These are phyloP conservation scores for Acheta domesticus DNA, from an alignment of 2,888 invertebrate genomes.

Conservation along the genomic window DNA sequence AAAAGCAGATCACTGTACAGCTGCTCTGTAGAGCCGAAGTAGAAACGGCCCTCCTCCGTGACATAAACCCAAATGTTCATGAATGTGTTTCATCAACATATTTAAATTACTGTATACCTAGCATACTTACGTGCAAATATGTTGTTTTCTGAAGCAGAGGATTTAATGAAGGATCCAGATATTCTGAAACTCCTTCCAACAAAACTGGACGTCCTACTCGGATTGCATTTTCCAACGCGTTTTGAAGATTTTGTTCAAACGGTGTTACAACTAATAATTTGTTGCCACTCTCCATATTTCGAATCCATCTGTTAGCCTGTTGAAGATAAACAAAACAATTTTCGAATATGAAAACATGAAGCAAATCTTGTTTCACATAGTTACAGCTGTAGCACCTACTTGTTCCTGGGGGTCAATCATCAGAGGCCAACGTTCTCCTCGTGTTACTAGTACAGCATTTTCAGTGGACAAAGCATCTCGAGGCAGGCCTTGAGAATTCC, in stretches of 20 bases:
- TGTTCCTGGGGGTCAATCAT: slow-evolving; percentile 96
- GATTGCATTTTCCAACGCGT: slow-evolving; percentile 76
- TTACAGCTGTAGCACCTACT: slow-evolving; percentile 47
- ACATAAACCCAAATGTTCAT: too few species aligned
- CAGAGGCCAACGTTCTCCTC: slow-evolving; percentile 79
- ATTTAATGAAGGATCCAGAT: slow-evolving; percentile 79
- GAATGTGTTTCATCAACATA: too few species aligned
- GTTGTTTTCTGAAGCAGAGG: slow-evolving; percentile 80
- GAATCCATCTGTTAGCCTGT: slow-evolving; percentile 87
- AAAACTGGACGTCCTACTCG: slow-evolving; percentile 81
- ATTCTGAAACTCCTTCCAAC: slow-evolving; percentile 84
- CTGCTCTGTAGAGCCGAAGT: too few species aligned
- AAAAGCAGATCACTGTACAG: too few species aligned
- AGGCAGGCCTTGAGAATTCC: slow-evolving; percentile 87
- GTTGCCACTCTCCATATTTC: slow-evolving; percentile 77
- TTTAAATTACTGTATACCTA: too few species aligned
- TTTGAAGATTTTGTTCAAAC: slow-evolving; percentile 70
- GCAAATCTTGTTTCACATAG: not conserved
- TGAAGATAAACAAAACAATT: slow-evolving; percentile 18
- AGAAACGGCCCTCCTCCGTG: too few species aligned
- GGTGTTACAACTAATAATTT: slow-evolving; percentile 75
- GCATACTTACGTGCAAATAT: slow-evolving; percentile 59
- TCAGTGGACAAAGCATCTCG: slow-evolving; percentile 85
- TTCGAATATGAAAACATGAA: slow-evolving; percentile 18
- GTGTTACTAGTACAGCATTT: slow-evolving; percentile 86